Base-by-base conservation (phyloP, 2,113 vertebrate species). In the Catharus minimus region DNA sequence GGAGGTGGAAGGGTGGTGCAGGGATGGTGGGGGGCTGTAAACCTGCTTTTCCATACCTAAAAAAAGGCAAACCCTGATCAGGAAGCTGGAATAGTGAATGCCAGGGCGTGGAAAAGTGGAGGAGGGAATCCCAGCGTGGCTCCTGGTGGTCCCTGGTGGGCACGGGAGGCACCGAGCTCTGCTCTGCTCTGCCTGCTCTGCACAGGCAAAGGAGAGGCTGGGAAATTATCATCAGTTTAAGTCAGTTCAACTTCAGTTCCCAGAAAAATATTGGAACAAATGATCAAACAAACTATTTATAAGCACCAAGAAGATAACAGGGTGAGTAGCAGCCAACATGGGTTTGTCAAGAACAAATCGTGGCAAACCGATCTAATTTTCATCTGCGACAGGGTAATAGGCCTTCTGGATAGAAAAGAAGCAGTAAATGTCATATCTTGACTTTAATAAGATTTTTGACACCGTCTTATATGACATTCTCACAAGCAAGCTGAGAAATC, bases 211-310 rank as follows among this genome's bases (percentile, higher is more conserved):
- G 81, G 81, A 84, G 62, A 49, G 60, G 41, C 66, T 75, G 87
- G 78, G 89, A 92, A 95, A 92, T 87, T 87, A 85, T 79, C 36
- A 94, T 94, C 91, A 76, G 74, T 92, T 93, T 85, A 76, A 93
- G 91, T 93, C 94, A 93, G 89, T 96, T 95, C 91, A 58, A 93
- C 93, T 95, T 93, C 93, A 96, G 84, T 72, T 96, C 89, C 87
- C 91, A 89, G 93, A 93, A 94, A 95, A 96, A 96, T 92, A 96
- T 95, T 96, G 93, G 93, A 96, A 94, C 94, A 93, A 96, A 94
- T 96, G 95, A 96, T 96, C 95, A 96, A 96, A 96, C 95, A 96
- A 96, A 96, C 95, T 95, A 96, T 96, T 96, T 95, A 95, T 95
- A 96, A 95, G 95, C 95, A 96, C 91, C 94, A 66, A 79, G 91